A percentile compares a stretch with the other conserved stretches of the same genome.
These are phyloP conservation scores for Ylistrum balloti DNA, from an alignment of 1,140 invertebrate species.

Conservation along the genomic window DNA sequence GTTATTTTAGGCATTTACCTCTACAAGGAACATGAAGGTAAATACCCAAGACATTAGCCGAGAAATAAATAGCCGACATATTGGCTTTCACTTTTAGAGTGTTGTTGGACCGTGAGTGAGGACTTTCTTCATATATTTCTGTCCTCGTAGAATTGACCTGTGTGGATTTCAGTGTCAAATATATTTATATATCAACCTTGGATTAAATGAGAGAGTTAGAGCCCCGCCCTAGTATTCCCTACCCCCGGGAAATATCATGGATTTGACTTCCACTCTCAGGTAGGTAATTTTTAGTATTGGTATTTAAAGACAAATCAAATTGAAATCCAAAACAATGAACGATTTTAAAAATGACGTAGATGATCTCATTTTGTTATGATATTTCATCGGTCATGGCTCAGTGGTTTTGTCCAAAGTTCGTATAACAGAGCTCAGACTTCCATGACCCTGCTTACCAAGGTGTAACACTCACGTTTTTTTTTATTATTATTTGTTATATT, in stretches of 20 bases:
- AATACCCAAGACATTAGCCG: constrained; percentile 1
- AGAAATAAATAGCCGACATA: constrained; percentile 20
- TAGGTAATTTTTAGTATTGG: background rate
- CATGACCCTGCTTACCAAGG: too few species aligned
- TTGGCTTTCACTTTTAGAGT: constrained; percentile 19
- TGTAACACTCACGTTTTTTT: too few species aligned
- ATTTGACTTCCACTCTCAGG: background rate
- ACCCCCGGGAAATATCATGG: background rate
- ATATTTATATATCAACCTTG: background rate
- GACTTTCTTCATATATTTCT: background rate
- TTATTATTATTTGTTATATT: too few species aligned
- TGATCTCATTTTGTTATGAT: too few species aligned
- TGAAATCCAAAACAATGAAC: too few species aligned
- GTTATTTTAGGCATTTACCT: constrained; percentile 39
- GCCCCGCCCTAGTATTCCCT: background rate
- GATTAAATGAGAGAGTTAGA: background rate
- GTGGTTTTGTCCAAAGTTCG: too few species aligned
- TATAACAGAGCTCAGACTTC: too few species aligned
- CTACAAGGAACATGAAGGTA: constrained; percentile 4
- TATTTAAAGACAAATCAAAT: too few species aligned
- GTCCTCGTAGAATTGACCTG: background rate
- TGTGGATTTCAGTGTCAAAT: background rate
- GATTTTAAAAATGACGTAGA: too few species aligned
- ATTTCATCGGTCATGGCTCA: too few species aligned
- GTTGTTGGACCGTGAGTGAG: background rate